Evolutionary conservation across 2,113 vertebrate species (phyloP).

Genomic region (Micronycteris hirsuta): DNA sequence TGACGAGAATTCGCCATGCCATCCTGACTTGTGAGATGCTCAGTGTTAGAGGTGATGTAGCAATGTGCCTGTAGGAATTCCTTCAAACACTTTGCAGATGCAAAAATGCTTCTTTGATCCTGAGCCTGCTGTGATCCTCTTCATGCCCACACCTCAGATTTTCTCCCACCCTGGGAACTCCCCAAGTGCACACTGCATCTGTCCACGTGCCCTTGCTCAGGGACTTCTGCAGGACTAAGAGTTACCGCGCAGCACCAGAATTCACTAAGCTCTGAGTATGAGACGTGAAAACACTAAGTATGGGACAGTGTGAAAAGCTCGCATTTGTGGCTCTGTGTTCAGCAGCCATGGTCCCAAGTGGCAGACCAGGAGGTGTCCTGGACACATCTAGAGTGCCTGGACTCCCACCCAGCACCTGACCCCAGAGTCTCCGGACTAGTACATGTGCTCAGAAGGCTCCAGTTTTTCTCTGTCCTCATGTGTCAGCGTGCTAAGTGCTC

Average conservation of each 20-base stretch:
- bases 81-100: neutral
- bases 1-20: neutral
- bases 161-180: accelerated
- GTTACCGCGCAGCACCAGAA: neutral
- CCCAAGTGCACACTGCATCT: neutral
- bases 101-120: neutral
- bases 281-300: neutral
- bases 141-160: neutral
- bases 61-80: neutral
- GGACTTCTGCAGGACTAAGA: neutral
- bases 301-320: accelerated
- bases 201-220: neutral
- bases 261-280: neutral
- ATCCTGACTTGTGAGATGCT: neutral
- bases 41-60: neutral
- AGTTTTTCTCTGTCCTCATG: neutral
- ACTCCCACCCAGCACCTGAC: neutral
- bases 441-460: neutral
- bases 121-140: neutral
- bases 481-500: neutral
- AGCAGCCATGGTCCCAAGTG: neutral
- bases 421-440: neutral
- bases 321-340: neutral
- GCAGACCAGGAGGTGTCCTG: neutral
- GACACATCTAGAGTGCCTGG: neutral